Base-by-base conservation (phyloP, 1,140 invertebrate species). In the Neodiprion lecontei region DNA sequence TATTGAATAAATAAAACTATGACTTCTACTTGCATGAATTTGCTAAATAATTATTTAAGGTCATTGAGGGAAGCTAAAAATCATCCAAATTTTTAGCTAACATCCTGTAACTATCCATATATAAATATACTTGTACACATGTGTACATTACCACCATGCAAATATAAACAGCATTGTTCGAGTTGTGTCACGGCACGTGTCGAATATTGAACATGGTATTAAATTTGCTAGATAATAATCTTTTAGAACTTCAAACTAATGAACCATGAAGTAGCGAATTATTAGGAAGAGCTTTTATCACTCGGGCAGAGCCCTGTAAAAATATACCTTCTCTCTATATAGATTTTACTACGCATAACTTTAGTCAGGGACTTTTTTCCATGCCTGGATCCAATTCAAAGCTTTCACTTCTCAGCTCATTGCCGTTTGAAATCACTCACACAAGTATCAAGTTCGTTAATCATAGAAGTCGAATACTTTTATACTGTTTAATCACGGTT, bases 221-320 rank as follows among this genome's bases (percentile, higher is more conserved):
- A 65, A 61, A 81, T 67, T 78, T 71, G 66, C 74, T 79, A 79
- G 72, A 75, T 72, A 75, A 81, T 72, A 78, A 72, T 81, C 79
- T 75, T 69, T 81, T 70, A 67, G 77, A 79, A 67, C 72, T 78
- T 76, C 79, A 83, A 80, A 80, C 78, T 81, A 82, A 80, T 82
- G 76, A 83, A 81, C 73, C 79, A 76, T 80, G 72, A 80, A 77
- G 76, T 78, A 84, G 81, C 79, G 77, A 84, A 83, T 83, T 70
- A 81, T 82, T 84, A 85, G 86, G 87, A 88, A 88, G 86, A 88
- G 80, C 85, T 83, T 83, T 84, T 85, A 87, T 87, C 85, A 88
- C 86, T 77, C 85, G 85, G 83, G 84, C 80, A 74, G 78, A 77
- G 70, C 85, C 85, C 84, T 88, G 86, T 88, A 88, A 87, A 88